Evolutionary conservation across 2,888 invertebrate genomes (phyloP).

Genomic region (Crepidodera aurea): DNA sequence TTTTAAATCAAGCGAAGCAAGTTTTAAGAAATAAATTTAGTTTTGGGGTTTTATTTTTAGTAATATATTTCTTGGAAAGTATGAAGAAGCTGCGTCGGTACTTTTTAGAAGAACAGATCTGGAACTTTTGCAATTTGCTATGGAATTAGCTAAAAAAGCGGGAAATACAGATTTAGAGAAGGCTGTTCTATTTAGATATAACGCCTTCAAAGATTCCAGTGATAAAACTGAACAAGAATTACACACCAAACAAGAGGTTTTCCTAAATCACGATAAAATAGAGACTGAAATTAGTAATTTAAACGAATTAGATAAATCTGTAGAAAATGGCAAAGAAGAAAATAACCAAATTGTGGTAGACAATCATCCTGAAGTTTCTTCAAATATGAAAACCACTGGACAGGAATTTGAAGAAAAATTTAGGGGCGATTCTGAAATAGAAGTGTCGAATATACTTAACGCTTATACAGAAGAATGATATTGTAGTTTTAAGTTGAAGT

Average conservation of each 20-base stretch:
- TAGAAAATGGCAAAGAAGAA: not conserved
- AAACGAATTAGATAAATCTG: not conserved
- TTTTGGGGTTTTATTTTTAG: too few species aligned
- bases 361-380: too few species aligned
- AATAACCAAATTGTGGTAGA: too few species aligned
- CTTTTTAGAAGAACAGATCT: slow-evolving; percentile 67
- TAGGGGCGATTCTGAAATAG: too few species aligned
- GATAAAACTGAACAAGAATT: not conserved
- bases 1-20: too few species aligned
- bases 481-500: too few species aligned
- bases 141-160: slow-evolving; percentile 66
- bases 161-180: slow-evolving; percentile 58
- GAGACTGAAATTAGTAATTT: not conserved
- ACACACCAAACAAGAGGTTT: slow-evolving; percentile 7
- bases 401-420: too few species aligned
- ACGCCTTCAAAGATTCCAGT: slow-evolving; percentile 32
- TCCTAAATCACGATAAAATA: not conserved
- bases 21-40: too few species aligned
- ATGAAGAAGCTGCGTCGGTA: slow-evolving; percentile 68
- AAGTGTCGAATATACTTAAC: too few species aligned
- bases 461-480: too few species aligned
- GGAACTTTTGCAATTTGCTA: slow-evolving; percentile 66
- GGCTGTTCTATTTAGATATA: slow-evolving; percentile 40
- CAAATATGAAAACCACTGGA: too few species aligned
- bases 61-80: slow-evolving; percentile 66